These are phyloP conservation scores for Penaeus japonicus DNA, from an alignment of 1,140 invertebrate species.

Conservation along the genomic window DNA sequence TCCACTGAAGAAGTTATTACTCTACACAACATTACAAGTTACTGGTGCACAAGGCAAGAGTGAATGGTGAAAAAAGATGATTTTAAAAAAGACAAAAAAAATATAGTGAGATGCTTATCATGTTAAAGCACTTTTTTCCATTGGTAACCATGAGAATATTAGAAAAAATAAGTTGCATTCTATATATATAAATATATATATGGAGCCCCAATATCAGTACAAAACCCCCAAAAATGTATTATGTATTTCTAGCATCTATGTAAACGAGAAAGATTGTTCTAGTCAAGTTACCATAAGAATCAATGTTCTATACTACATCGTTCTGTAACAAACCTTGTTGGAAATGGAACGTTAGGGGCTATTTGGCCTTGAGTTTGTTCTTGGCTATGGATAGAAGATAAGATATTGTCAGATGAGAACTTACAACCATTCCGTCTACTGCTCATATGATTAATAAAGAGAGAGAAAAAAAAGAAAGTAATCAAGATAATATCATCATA, in stretches of 20 bases:
- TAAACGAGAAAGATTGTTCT: slow-evolving; percentile 43
- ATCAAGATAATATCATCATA: no score
- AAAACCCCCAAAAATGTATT: slow-evolving; percentile 8
- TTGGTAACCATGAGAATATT: slow-evolving; percentile 26
- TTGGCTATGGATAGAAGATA: slow-evolving; percentile 56
- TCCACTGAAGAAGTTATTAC: neutral
- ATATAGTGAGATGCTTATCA: slow-evolving; percentile 23
- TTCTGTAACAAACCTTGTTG: slow-evolving; percentile 53
- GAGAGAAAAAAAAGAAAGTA: no score
- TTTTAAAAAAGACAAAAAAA: slow-evolving; percentile 23
- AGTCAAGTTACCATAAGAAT: slow-evolving; percentile 41
- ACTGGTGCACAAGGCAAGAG: slow-evolving; percentile 44
- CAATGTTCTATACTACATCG: slow-evolving; percentile 46
- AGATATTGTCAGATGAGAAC: slow-evolving; percentile 30
- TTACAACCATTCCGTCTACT: neutral
- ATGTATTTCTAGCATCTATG: slow-evolving; percentile 51
- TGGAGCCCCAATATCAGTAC: neutral
- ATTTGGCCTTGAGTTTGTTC: slow-evolving; percentile 56
- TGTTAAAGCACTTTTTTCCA: slow-evolving; percentile 36
- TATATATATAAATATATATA: slow-evolving; percentile 21
- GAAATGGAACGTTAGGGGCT: slow-evolving; percentile 55
- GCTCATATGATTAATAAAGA: neutral
- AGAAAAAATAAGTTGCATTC: slow-evolving; percentile 37
- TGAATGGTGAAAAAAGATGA: slow-evolving; percentile 16
- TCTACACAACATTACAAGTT: slow-evolving; percentile 38